A percentile compares a stretch with the other conserved stretches of the same genome.
phyloP scores from a whole-genome alignment of 2,888 invertebrate genomes.

The Buathra laborator region DNA sequence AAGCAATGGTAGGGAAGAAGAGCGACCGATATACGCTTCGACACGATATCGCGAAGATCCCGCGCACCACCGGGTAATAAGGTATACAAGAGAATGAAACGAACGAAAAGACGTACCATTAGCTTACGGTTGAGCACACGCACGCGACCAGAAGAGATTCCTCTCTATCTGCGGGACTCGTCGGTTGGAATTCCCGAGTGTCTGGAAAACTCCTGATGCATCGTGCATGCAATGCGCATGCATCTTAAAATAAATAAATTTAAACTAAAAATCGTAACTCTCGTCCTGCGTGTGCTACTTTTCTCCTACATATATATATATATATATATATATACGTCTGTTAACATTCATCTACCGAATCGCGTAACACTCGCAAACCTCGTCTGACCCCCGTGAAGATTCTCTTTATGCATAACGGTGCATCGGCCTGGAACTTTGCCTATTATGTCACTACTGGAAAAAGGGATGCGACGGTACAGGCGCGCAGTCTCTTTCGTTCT shows the following conservation, averaged over 20 bases:
- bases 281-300: not conserved
- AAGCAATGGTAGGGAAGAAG: not conserved
- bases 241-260: slow-evolving; percentile 24
- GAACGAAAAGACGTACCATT: not conserved
- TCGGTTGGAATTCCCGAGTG: slow-evolving; percentile 53
- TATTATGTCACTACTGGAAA: slow-evolving; percentile 68
- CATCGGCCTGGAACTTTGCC: slow-evolving; percentile 79
- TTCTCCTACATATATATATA: not conserved
- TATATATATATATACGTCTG: not conserved
- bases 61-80: not conserved
- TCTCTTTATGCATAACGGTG: slow-evolving; percentile 82
- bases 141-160: slow-evolving; percentile 42
- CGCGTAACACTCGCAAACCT: slow-evolving; percentile 58
- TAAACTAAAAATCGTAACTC: not conserved
- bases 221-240: slow-evolving; percentile 10
- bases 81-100: slow-evolving; percentile 4
- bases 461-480: slow-evolving; percentile 40
- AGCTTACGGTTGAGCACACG: slow-evolving; percentile 1
- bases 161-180: slow-evolving; percentile 7
- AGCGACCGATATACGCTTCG: slow-evolving; percentile 30
- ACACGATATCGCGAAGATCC: slow-evolving; percentile 37
- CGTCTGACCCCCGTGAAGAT: slow-evolving; percentile 70
- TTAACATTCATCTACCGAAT: not conserved
- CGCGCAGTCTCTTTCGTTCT: slow-evolving; percentile 3
- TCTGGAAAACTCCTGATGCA: slow-evolving; percentile 36